Conservation (phyloP, 2,888 invertebrate genomes). For the Tiliacea citrago region DNA sequence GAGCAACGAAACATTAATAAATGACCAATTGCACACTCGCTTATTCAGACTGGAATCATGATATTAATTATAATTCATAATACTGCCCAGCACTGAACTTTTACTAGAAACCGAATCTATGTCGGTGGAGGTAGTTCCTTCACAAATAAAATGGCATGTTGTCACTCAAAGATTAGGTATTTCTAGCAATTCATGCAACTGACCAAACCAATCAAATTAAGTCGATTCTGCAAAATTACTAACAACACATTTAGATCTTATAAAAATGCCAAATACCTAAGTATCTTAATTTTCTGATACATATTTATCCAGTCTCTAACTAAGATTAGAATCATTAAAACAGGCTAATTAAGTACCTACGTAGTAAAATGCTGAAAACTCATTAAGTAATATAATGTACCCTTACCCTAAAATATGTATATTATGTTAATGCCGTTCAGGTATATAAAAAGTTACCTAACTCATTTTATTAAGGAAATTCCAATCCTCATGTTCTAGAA, state of each 20-base stretch:
- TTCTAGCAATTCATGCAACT: neutral
- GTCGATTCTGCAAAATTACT: too few species aligned
- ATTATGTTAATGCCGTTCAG: too few species aligned
- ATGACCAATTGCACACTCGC: neutral
- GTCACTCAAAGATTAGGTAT: neutral
- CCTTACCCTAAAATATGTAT: too few species aligned
- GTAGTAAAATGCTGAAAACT: constrained; percentile 27
- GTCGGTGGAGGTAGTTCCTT: neutral
- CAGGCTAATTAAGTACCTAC: neutral
- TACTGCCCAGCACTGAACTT: neutral
- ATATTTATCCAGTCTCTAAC: neutral
- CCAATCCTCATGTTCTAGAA: too few species aligned
- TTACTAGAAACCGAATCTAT: neutral
- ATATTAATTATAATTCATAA: neutral
- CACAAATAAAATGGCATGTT: neutral
- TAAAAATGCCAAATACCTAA: neutral
- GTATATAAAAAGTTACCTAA: too few species aligned
- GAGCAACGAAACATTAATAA: neutral
- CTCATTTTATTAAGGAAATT: too few species aligned
- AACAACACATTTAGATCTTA: too few species aligned
- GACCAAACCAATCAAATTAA: neutral
- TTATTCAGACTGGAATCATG: neutral
- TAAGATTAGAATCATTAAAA: constrained; percentile 14
- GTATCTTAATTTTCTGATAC: neutral
- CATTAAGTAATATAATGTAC: constrained; percentile 16